Conservation (phyloP, 2,888 invertebrate species). For the Andrena chrysosceles region DNA sequence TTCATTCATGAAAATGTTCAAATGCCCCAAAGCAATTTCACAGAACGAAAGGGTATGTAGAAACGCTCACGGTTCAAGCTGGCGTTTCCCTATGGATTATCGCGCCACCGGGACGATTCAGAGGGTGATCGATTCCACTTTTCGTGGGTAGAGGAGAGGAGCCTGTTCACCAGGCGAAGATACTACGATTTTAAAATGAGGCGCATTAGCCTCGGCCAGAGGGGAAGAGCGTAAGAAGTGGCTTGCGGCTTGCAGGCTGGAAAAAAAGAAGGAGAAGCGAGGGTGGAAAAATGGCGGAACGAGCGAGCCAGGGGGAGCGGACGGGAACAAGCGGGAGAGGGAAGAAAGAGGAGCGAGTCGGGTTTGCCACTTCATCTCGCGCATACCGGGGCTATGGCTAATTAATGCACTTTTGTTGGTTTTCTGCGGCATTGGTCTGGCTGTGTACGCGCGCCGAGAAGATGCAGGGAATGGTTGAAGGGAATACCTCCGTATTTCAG, state of each 20-base stretch:
- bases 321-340: conserved; percentile 26
- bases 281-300: not conserved
- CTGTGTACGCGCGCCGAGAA: conserved; percentile 40
- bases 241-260: conserved; percentile 29
- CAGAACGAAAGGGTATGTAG: not conserved
- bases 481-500: conserved; percentile 11
- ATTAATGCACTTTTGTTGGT: conserved; percentile 78
- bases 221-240: conserved; percentile 28
- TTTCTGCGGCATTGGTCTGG: conserved; percentile 56
- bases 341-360: conserved; percentile 38
- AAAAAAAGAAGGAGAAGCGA: conserved; percentile 1
- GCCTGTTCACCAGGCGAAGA: not conserved
- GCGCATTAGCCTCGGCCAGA: conserved; percentile 18
- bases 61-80: not conserved
- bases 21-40: not conserved
- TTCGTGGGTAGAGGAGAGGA: not conserved
- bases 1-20: not conserved
- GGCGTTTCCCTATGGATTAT: not conserved
- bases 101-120: not conserved
- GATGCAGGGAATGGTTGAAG: conserved; percentile 26
- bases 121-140: conserved; percentile 10
- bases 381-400: conserved; percentile 67
- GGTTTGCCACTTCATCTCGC: conserved; percentile 67
- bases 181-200: conserved; percentile 18
- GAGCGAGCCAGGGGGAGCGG: not conserved